A percentile compares a stretch with the other conserved stretches of the same genome.
Conservation (phyloP, 1,140 invertebrate species). For the Theocolax elegans region DNA sequence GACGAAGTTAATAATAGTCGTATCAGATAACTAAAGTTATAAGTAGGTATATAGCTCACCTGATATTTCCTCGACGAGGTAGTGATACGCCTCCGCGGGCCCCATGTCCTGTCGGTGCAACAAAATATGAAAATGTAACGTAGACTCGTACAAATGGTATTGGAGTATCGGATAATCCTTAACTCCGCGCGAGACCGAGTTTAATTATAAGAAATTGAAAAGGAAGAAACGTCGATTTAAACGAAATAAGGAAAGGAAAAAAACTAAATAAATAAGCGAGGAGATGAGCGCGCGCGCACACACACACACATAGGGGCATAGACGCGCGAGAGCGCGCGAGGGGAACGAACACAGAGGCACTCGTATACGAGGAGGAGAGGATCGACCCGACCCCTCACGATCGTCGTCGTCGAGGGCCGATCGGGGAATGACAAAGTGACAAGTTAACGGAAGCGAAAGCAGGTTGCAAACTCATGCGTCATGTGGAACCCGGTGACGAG, state of each 20-base stretch:
- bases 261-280: neutral
- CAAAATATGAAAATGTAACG: constrained; percentile 30
- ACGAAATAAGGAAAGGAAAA: too few relatives aligned
- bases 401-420: constrained; percentile 34
- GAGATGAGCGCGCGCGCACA: neutral
- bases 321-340: neutral
- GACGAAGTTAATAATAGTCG: too few relatives aligned
- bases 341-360: neutral
- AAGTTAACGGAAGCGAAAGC: constrained; percentile 46
- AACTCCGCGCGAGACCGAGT: too few relatives aligned
- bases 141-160: too few relatives aligned
- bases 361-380: neutral
- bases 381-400: constrained; percentile 39
- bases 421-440: constrained; percentile 47
- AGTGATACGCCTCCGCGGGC: constrained; percentile 53
- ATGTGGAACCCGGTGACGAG: constrained; percentile 25
- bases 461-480: constrained; percentile 47
- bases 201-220: too few relatives aligned
- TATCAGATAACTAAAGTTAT: constrained; percentile 9
- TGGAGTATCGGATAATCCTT: too few relatives aligned
- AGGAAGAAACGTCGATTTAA: too few relatives aligned
- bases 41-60: constrained; percentile 46
- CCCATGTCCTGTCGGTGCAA: constrained; percentile 52
- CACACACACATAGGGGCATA: neutral
- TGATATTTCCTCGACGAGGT: constrained; percentile 56